These are phyloP conservation scores for Centrocercus urophasianus DNA, from an alignment of 2,113 vertebrate genomes.

Conservation along the genomic window DNA sequence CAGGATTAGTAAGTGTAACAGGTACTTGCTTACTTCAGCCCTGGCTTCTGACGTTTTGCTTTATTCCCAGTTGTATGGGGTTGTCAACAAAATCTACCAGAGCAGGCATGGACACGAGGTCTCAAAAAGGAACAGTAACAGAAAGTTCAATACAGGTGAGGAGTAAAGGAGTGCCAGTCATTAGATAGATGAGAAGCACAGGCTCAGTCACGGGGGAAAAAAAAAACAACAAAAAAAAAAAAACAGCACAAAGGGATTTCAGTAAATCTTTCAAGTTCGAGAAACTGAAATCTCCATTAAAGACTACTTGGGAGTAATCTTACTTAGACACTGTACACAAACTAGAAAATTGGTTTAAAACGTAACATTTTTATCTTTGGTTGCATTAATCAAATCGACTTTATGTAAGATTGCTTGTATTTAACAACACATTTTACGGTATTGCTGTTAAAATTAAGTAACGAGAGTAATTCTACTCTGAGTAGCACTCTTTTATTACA, in stretches of 20 bases:
- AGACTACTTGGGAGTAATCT: background rate
- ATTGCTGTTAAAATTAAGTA: background rate
- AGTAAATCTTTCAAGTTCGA: background rate
- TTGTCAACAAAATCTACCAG: conserved; percentile 34
- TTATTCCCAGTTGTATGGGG: background rate
- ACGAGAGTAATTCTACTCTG: conserved; percentile 19
- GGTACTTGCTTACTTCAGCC: conserved; percentile 32
- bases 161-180: background rate
- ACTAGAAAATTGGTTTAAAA: background rate
- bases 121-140: conserved; percentile 34
- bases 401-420: background rate
- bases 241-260: background rate
- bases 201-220: background rate
- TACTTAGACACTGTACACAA: background rate
- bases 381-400: background rate
- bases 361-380: background rate
- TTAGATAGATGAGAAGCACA: conserved; percentile 14
- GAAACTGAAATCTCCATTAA: conserved; percentile 15
- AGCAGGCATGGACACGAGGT: background rate
- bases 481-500: conserved; percentile 18
- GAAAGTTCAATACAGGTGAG: conserved; percentile 12
- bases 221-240: background rate
- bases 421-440: background rate
- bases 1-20: conserved; percentile 26
- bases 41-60: background rate